A percentile compares a stretch with the other conserved stretches of the same genome.
These are phyloP conservation scores for Cyprinodon variegatus DNA, from an alignment of 2,113 vertebrate species.

Conservation along the genomic window DNA sequence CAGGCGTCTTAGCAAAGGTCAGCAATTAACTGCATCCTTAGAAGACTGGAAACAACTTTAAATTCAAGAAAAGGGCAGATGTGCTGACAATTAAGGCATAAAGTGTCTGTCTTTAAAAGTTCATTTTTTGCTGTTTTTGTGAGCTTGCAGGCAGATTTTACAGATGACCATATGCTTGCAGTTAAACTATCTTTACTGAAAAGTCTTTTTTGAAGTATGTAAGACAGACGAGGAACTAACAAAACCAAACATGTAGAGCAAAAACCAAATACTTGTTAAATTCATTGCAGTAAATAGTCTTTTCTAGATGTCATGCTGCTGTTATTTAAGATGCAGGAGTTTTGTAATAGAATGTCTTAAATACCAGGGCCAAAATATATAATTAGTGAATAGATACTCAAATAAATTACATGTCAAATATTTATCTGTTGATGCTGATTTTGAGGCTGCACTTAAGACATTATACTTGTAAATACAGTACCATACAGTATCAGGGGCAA, in stretches of 20 bases:
- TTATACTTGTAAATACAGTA: too few species aligned
- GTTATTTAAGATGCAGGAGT: too few species aligned
- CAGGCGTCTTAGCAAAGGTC: conserved; percentile 59
- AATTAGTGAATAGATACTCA: too few species aligned
- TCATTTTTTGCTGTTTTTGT: background rate
- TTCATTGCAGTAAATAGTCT: background rate
- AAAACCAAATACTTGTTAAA: background rate
- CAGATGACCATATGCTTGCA: background rate
- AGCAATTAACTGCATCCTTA: conserved; percentile 58
- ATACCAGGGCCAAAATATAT: background rate
- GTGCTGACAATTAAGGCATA: conserved; percentile 57
- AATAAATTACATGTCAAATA: too few species aligned
- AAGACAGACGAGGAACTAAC: background rate
- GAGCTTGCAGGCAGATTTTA: background rate
- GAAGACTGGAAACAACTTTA: conserved; percentile 44
- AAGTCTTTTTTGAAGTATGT: background rate
- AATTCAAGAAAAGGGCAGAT: conserved; percentile 66
- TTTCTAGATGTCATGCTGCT: background rate
- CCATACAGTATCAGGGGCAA: too few species aligned
- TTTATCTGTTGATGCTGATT: too few species aligned
- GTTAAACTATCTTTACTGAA: background rate
- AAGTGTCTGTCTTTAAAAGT: conserved; percentile 33
- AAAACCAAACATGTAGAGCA: background rate
- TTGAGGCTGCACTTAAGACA: background rate
- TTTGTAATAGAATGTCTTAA: background rate